A percentile compares a stretch with the other conserved stretches of the same genome.
Evolutionary conservation across 2,113 vertebrate genomes (phyloP).

Genomic region (Carassius carassius): DNA sequence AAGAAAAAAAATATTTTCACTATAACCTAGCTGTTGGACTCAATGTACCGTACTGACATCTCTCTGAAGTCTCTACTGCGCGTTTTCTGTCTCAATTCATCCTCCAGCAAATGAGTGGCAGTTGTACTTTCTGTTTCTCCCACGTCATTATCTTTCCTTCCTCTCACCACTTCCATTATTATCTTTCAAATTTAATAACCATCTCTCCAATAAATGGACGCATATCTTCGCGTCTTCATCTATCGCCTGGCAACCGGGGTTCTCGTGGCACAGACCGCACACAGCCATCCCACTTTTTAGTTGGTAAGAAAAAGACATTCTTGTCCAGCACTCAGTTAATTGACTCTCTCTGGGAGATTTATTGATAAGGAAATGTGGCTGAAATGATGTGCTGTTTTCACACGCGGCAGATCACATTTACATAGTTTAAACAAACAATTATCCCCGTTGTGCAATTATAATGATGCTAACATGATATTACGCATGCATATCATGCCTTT

Average conservation of each 20-base stretch:
- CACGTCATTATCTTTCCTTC: conserved; percentile 13
- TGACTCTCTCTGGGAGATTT: conserved; percentile 53
- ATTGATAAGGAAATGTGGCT: conserved; percentile 55
- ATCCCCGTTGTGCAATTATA: conserved; percentile 30
- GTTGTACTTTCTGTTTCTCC: conserved; percentile 1
- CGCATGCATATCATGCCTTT: neutral
- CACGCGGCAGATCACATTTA: conserved; percentile 57
- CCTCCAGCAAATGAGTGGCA: conserved; percentile 37
- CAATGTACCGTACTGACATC: neutral
- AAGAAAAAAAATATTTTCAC: neutral
- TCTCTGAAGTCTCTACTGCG: neutral
- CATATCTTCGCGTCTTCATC: conserved; percentile 17
- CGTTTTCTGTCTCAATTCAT: conserved; percentile 22
- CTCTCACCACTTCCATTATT: conserved; percentile 36
- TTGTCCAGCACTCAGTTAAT: conserved; percentile 58
- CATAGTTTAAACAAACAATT: conserved; percentile 57
- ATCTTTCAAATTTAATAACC: conserved; percentile 47
- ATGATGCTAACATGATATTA: neutral
- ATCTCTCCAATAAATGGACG: conserved; percentile 17
- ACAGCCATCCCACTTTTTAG: conserved; percentile 48
- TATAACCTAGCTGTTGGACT: neutral
- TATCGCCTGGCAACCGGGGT: conserved; percentile 45
- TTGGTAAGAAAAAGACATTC: conserved; percentile 47
- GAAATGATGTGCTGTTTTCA: conserved; percentile 25
- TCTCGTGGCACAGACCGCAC: conserved; percentile 45